Percentiles rank a stretch among this genome's conserved stretches.
Conservation (phyloP, 1,140 invertebrate genomes). For the Formica selysi region DNA sequence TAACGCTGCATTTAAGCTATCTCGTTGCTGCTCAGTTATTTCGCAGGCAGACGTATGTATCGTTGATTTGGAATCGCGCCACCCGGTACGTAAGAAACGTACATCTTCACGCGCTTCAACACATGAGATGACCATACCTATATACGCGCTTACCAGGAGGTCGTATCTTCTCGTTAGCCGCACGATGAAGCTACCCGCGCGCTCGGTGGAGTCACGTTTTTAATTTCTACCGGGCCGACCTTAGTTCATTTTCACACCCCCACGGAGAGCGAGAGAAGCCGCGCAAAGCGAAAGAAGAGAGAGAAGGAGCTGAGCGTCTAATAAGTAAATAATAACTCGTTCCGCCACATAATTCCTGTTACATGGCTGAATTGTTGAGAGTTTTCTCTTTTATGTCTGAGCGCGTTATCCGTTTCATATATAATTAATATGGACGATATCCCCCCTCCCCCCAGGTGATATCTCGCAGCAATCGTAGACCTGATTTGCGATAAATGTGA, state of each 20-base stretch:
- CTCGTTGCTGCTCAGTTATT: not conserved
- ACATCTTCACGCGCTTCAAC: slow-evolving; percentile 67
- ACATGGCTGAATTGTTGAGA: slow-evolving; percentile 36
- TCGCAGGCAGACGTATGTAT: not conserved
- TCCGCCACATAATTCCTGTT: slow-evolving; percentile 73
- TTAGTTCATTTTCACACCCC: slow-evolving; percentile 81
- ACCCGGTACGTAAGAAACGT: slow-evolving; percentile 63
- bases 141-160: slow-evolving; percentile 72
- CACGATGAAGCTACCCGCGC: slow-evolving; percentile 75
- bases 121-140: slow-evolving; percentile 64
- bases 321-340: slow-evolving; percentile 80
- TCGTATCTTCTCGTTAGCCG: slow-evolving; percentile 81
- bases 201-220: slow-evolving; percentile 79
- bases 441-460: slow-evolving; percentile 8
- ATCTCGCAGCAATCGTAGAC: not conserved
- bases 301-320: slow-evolving; percentile 62
- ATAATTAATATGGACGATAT: slow-evolving; percentile 71
- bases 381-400: slow-evolving; percentile 25
- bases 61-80: slow-evolving; percentile 35
- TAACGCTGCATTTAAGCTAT: not conserved
- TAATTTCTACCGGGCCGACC: slow-evolving; percentile 78
- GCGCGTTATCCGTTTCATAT: not conserved
- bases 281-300: slow-evolving; percentile 4
- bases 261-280: slow-evolving; percentile 37
- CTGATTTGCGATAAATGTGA: slow-evolving; percentile 44